A percentile compares a stretch with the other conserved stretches of the same genome.
Evolutionary conservation across 2,888 invertebrate genomes (phyloP).

Genomic region (Lottia scabra): DNA sequence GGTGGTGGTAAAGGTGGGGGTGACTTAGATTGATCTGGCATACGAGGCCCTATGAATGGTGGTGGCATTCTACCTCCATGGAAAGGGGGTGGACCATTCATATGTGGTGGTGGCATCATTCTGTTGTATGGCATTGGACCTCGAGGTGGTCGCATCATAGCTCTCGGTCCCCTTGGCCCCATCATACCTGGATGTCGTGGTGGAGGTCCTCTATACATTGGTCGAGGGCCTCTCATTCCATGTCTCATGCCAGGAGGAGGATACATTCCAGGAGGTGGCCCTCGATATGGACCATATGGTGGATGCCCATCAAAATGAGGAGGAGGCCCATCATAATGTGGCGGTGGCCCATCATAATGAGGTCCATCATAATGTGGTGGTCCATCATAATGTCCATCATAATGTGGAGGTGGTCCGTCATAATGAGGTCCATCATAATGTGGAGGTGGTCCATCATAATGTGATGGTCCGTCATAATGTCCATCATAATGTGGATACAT

Average conservation of each 20-base stretch:
- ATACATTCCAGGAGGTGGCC: constrained; percentile 28
- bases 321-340: too few relatives aligned
- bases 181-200: constrained; percentile 9
- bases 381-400: too few relatives aligned
- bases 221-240: constrained; percentile 23
- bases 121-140: constrained; percentile 32
- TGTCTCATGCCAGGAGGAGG: constrained; percentile 25
- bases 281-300: constrained; percentile 23
- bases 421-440: too few relatives aligned
- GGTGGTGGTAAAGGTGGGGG: constrained; percentile 60
- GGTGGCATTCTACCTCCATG: constrained; percentile 30
- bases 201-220: constrained; percentile 23
- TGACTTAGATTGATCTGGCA: constrained; percentile 15
- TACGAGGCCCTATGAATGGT: constrained; percentile 16
- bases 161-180: constrained; percentile 11
- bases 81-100: constrained; percentile 9
- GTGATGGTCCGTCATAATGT: constrained; percentile 1
- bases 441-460: too few relatives aligned
- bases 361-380: too few relatives aligned
- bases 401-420: background rate
- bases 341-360: too few relatives aligned
- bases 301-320: constrained; percentile 11
- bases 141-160: constrained; percentile 6
- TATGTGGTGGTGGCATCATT: constrained; percentile 40
- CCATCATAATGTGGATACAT: constrained; percentile 7